Evolutionary conservation across 53 echinoderm and acorn worm genomes (phyloP), one percentile per base, ranked within the genome.

Genomic region (Paelopatides confundens): DNA sequence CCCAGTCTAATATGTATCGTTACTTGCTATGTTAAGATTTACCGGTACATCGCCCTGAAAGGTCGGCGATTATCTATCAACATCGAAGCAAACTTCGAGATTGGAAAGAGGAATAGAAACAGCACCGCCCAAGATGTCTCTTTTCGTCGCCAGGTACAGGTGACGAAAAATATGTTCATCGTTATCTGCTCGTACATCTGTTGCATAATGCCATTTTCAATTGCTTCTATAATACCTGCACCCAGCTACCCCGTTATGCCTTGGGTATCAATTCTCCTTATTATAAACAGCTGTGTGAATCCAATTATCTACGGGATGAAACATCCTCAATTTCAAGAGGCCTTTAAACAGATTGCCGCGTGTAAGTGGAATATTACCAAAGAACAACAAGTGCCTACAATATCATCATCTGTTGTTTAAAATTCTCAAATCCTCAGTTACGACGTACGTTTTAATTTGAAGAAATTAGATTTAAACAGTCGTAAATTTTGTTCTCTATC

Each of bases 121-220:
- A 62, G 77, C 48, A 34, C 40, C n/a, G 85, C 64, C 23, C 65
- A 51, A 11, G 67, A 69, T 23, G 82, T 71, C 15, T 48, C 82
- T 35, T 62, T 35, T 11, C 89, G 86, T 34, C 92, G 89, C 34
- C 92, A 92, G 63, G 71, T 89, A 0, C 69, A 89, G 28, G 89
- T 93, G 32, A 93, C 93, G 14, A 93, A 89, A 71, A 93, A 93
- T 48, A 89, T 93, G 23, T 92, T 92, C 65, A 82, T 86, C 31
- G 93, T 89, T 31, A 78, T 92, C 9, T 89, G 89, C 5, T 78
- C 89, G 4, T 93, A 85, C 82, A 82, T 93, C 39, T 35, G 89
- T 31, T 88, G 82, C 63, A 92, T 92, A 5, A 71, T 86, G 67
- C 92, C 92, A 0, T 92, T 89, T 69, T 65, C 86, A 21, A 69